These are phyloP conservation scores for Papilio dardanus DNA, from an alignment of 1,140 invertebrate species.

Conservation along the genomic window DNA sequence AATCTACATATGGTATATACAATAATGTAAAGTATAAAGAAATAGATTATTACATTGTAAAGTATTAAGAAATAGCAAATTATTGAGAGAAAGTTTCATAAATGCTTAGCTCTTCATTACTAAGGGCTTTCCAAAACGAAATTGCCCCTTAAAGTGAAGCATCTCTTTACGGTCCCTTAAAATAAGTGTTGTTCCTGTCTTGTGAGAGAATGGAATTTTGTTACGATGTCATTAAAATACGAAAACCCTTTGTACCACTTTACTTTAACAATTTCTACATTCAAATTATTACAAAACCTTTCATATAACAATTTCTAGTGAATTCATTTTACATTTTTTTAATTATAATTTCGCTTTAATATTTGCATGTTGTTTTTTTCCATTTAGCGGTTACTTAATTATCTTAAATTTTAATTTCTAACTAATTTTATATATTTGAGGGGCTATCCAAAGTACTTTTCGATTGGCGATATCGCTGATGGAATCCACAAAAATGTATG, in stretches of 20 bases:
- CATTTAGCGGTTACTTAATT: no score
- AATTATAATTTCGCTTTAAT: no score
- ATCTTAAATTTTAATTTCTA: no score
- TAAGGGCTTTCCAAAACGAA: constrained; percentile 19
- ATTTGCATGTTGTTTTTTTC: no score
- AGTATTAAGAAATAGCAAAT: background rate
- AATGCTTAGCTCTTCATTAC: constrained; percentile 16
- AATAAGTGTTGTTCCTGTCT: constrained; percentile 23
- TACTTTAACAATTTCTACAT: constrained; percentile 1
- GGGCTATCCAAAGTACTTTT: no score
- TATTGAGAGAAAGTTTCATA: background rate
- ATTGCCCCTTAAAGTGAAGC: constrained; percentile 23
- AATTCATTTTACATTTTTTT: background rate
- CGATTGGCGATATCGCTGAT: no score
- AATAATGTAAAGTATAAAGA: background rate
- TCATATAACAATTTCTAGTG: background rate
- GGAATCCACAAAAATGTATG: no score
- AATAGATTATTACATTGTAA: background rate
- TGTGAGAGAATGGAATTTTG: constrained; percentile 10
- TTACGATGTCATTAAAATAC: constrained; percentile 22
- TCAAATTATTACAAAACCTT: background rate
- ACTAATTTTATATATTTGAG: no score
- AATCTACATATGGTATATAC: background rate
- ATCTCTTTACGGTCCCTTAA: constrained; percentile 23
- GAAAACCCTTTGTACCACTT: constrained; percentile 20